Percentiles rank a stretch among this genome's conserved stretches.
Evolutionary conservation across 2,888 invertebrate species (phyloP).

Genomic region (Syrista parreyssii): DNA sequence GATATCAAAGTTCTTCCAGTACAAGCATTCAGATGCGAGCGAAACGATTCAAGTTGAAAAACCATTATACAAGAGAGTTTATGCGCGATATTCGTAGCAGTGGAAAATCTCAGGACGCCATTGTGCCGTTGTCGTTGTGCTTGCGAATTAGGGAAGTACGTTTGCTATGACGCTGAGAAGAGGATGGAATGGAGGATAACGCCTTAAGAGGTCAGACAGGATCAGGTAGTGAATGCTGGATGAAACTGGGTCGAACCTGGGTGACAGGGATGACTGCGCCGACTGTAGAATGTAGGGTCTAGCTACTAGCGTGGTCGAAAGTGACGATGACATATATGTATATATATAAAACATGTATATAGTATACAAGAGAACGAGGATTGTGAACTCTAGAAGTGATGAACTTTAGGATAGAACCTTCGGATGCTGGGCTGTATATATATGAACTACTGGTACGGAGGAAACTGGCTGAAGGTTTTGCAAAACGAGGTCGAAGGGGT

Average conservation of each 20-base stretch:
- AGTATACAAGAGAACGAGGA: not conserved
- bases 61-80: not conserved
- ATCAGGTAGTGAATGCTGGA: not conserved
- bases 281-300: not conserved
- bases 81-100: not conserved
- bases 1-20: not conserved
- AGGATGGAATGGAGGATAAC: not conserved
- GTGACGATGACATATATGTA: not conserved
- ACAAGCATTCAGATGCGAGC: not conserved
- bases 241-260: constrained; percentile 1
- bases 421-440: not conserved
- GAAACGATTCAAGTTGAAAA: not conserved
- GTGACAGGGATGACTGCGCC: constrained; percentile 1
- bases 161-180: not conserved
- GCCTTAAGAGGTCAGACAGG: not conserved
- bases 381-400: not conserved
- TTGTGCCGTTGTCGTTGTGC: not conserved
- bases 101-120: not conserved
- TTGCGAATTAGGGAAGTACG: not conserved
- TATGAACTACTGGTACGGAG: not conserved
- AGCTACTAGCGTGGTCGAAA: not conserved
- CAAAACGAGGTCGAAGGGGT: not conserved
- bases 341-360: not conserved
- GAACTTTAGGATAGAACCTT: not conserved
- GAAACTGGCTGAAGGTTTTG: not conserved